Conservation (phyloP, 2,797 vertebrate genomes). For the Labeo calbasu region DNA sequence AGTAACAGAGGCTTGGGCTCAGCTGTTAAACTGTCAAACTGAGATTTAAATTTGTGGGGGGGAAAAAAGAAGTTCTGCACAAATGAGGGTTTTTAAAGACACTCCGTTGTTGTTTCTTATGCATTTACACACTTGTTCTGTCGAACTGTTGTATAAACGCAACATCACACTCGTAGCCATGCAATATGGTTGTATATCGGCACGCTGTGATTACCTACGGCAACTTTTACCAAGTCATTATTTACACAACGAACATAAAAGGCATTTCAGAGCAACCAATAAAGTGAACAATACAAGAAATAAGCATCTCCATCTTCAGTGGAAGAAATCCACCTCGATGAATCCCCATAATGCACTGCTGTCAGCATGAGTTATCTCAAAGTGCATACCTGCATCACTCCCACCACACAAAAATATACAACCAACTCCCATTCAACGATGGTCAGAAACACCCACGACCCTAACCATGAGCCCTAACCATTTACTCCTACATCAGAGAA, state of each 20-base stretch:
- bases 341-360: slow-evolving; percentile 1
- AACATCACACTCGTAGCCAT: too few relatives aligned
- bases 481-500: background rate
- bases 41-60: too few relatives aligned
- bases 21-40: too few relatives aligned
- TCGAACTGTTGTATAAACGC: too few relatives aligned
- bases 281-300: background rate
- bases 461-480: background rate
- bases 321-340: background rate
- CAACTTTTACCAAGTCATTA: background rate
- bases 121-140: too few relatives aligned
- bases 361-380: background rate
- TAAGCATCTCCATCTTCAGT: background rate
- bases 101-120: too few relatives aligned
- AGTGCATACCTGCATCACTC: slow-evolving; percentile 2
- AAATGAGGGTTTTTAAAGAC: too few relatives aligned
- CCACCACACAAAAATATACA: slow-evolving; percentile 22
- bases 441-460: background rate
- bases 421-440: background rate
- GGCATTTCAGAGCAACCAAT: background rate
- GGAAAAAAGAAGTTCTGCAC: too few relatives aligned
- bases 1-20: too few relatives aligned
- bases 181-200: too few relatives aligned
- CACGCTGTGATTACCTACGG: too few relatives aligned
- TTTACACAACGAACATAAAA: background rate